A percentile compares a stretch with the other conserved stretches of the same genome.
Conservation (phyloP, 2,888 invertebrate species). For the Bombylius major region DNA sequence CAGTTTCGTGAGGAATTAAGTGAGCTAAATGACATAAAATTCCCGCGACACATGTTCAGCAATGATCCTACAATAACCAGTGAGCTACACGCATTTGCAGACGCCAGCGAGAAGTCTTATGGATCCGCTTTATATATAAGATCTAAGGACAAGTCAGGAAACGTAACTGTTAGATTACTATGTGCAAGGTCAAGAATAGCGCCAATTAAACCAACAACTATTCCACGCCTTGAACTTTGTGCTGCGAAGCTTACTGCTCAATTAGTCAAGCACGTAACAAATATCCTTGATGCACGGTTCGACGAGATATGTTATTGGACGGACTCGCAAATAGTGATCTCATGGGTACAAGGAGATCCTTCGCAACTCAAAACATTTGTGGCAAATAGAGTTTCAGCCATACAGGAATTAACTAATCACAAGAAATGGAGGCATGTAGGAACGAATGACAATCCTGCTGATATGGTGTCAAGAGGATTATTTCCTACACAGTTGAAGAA, state of each 20-base stretch:
- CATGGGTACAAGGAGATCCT: constrained; percentile 9
- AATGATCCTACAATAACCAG: not conserved
- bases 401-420: constrained; percentile 2
- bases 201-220: constrained; percentile 13
- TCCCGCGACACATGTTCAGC: not conserved
- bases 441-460: constrained; percentile 11
- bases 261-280: not conserved
- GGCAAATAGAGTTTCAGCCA: constrained; percentile 11
- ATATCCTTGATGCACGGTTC: not conserved
- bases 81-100: constrained; percentile 1
- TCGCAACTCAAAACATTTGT: constrained; percentile 9
- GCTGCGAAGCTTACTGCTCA: constrained; percentile 6
- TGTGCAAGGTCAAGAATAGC: constrained; percentile 10
- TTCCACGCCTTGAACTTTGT: constrained; percentile 17
- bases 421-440: constrained; percentile 10
- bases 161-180: constrained; percentile 7
- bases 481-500: constrained; percentile 5
- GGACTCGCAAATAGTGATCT: constrained; percentile 7
- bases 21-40: not conserved
- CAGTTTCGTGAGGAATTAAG: no score
- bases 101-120: constrained; percentile 4
- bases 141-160: not conserved
- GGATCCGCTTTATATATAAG: constrained; percentile 1
- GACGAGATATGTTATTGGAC: not conserved
- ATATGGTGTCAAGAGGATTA: constrained; percentile 13